phyloP scores from a whole-genome alignment of 1,140 invertebrate species.

The Dreissena polymorpha region DNA sequence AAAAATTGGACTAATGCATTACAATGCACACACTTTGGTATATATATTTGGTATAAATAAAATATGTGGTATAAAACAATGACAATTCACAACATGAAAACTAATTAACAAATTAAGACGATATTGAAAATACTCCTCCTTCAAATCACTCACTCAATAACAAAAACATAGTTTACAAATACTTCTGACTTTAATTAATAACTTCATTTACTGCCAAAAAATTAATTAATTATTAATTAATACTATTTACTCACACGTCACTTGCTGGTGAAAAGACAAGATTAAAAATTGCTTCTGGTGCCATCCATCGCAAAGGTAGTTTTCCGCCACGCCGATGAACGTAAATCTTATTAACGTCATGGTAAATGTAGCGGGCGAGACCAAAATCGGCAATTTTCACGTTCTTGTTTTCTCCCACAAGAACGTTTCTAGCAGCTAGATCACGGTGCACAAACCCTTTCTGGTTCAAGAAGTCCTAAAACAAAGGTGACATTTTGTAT shows the following conservation, averaged over 20 bases:
- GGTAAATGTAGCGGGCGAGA: slow-evolving; percentile 79
- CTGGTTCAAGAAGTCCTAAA: slow-evolving; percentile 79
- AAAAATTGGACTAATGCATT: too few species aligned
- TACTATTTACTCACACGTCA: slow-evolving; percentile 80
- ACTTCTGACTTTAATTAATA: too few species aligned
- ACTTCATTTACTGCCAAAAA: too few species aligned
- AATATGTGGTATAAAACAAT: too few species aligned
- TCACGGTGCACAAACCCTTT: slow-evolving; percentile 81
- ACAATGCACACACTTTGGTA: too few species aligned
- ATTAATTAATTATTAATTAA: too few species aligned
- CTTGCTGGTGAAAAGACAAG: slow-evolving; percentile 80
- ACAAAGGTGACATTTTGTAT: slow-evolving; percentile 15
- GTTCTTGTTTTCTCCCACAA: slow-evolving; percentile 77
- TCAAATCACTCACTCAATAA: too few species aligned
- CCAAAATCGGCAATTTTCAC: slow-evolving; percentile 80
- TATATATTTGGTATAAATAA: too few species aligned
- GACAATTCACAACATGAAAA: too few species aligned
- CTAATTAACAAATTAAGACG: too few species aligned
- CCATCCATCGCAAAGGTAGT: slow-evolving; percentile 80
- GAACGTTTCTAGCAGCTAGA: slow-evolving; percentile 80
- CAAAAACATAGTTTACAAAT: too few species aligned
- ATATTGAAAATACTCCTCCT: too few species aligned
- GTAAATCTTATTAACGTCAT: slow-evolving; percentile 76
- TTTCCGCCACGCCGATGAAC: slow-evolving; percentile 81
- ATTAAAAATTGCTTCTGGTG: slow-evolving; percentile 79